These are phyloP conservation scores for Cryptotis parvus DNA, from an alignment of 2,113 vertebrate species.

Conservation along the genomic window DNA sequence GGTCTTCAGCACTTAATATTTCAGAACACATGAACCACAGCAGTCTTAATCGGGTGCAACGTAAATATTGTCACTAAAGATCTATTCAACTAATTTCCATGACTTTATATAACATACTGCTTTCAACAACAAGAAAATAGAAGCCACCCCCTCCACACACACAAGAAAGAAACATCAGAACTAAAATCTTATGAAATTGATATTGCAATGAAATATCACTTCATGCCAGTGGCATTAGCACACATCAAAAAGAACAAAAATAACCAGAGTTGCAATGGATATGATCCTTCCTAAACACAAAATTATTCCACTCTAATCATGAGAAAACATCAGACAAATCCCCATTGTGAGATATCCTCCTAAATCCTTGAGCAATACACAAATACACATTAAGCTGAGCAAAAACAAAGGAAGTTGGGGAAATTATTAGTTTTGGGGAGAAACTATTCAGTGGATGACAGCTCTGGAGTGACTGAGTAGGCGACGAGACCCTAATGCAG, in stretches of 20 bases:
- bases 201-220: not conserved
- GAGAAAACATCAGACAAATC: not conserved
- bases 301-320: not conserved
- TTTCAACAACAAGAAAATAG: not conserved
- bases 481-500: not conserved
- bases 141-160: too few species aligned
- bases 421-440: not conserved
- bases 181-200: not conserved
- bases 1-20: not conserved
- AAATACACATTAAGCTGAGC: not conserved
- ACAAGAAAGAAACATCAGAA: not conserved
- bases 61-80: not conserved
- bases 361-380: not conserved
- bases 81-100: not conserved
- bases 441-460: not conserved
- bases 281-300: not conserved
- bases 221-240: too few species aligned
- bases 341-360: not conserved
- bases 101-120: not conserved
- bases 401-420: not conserved
- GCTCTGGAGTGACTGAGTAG: not conserved
- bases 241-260: too few species aligned
- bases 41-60: not conserved
- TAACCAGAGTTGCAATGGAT: too few species aligned
- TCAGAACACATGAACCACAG: not conserved